Conservation (phyloP, 1,140 invertebrate species). For the Drosophila nigromelanica region DNA sequence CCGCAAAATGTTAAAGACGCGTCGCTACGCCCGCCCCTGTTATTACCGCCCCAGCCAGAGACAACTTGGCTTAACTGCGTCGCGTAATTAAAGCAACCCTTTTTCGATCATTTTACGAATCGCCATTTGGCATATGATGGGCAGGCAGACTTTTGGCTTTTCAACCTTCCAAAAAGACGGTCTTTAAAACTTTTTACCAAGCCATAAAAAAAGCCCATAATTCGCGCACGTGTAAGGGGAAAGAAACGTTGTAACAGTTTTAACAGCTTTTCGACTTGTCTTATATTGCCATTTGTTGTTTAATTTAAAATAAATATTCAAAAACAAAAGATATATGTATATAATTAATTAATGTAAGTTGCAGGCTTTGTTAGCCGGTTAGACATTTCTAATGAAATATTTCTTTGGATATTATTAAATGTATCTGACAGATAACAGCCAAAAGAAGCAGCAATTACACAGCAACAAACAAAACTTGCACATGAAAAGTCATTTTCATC, state of each 20-base stretch:
- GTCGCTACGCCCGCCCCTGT: not conserved
- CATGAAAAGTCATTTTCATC: slow-evolving; percentile 65
- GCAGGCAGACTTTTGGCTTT: slow-evolving; percentile 23
- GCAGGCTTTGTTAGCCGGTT: slow-evolving; percentile 40
- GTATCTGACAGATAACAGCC: slow-evolving; percentile 24
- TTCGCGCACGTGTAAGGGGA: slow-evolving; percentile 12
- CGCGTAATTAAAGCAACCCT: slow-evolving; percentile 39
- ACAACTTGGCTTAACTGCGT: slow-evolving; percentile 15
- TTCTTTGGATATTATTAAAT: slow-evolving; percentile 41
- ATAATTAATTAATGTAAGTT: slow-evolving; percentile 71
- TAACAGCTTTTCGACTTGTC: not conserved
- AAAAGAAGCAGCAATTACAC: not conserved
- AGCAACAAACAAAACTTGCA: slow-evolving; percentile 15
- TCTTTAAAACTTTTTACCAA: slow-evolving; percentile 34
- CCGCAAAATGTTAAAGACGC: slow-evolving; percentile 38
- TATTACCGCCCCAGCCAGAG: not conserved
- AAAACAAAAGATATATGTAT: slow-evolving; percentile 22
- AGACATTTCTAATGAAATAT: slow-evolving; percentile 60
- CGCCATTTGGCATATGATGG: slow-evolving; percentile 10
- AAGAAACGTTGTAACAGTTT: not conserved
- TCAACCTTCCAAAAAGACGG: slow-evolving; percentile 40
- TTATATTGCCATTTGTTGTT: slow-evolving; percentile 18
- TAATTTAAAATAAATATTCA: slow-evolving; percentile 14
- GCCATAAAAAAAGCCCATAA: slow-evolving; percentile 32
- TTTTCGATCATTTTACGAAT: slow-evolving; percentile 20